Evolutionary conservation across 2,113 vertebrate species (phyloP).

Genomic region (Rattus norvegicus): GRCr8 NC_086031.1:38094501-38095000

Average conservation of each 20-base stretch:
- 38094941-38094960: constrained; percentile 59
- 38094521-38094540: accelerated
- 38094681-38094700: neutral
- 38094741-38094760: neutral
- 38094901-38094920: constrained; percentile 58
- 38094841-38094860: constrained; percentile 68
- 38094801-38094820: constrained; percentile 65
- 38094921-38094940: constrained; percentile 69
- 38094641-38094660: neutral
- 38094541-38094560: neutral
- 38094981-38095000: constrained; percentile 52
- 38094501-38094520: neutral
- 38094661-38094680: neutral
- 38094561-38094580: accelerated
- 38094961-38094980: constrained; percentile 56
- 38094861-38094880: constrained; percentile 70
- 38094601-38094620: neutral
- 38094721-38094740: neutral
- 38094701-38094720: neutral
- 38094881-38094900: constrained; percentile 63
- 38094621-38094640: neutral
- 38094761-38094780: constrained; percentile 22
- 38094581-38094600: accelerated
- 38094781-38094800: constrained; percentile 52
- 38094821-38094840: constrained; percentile 67